These are phyloP conservation scores for Carpatolechia fugitivella DNA, from an alignment of 2,888 invertebrate genomes.

Conservation along the genomic window DNA sequence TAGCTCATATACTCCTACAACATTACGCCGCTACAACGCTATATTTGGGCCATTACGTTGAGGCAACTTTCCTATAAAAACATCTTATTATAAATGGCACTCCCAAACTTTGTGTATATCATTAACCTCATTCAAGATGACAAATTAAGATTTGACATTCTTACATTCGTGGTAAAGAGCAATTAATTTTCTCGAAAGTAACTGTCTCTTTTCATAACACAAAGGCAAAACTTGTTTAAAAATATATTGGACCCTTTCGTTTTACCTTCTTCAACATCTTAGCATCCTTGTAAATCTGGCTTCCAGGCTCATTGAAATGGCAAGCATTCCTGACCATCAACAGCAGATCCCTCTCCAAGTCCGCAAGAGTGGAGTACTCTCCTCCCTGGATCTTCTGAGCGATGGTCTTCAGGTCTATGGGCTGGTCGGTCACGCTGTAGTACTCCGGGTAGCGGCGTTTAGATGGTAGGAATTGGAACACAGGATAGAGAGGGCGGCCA, in stretches of 20 bases:
- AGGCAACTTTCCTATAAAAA: no score
- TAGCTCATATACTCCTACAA: no score
- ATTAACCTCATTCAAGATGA: no score
- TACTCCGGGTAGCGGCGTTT: constrained; percentile 97
- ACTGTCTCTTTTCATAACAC: not conserved
- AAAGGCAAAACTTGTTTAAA: not conserved
- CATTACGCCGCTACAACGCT: no score
- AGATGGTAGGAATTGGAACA: constrained; percentile 95
- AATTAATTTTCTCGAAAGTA: no score
- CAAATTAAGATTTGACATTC: no score
- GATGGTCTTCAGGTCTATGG: constrained; percentile 96
- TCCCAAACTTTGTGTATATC: no score
- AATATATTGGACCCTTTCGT: no score
- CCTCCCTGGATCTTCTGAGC: constrained; percentile 93
- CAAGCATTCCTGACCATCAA: constrained; percentile 97
- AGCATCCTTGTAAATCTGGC: constrained; percentile 97
- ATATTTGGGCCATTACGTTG: no score
- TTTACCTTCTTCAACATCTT: constrained; percentile 89
- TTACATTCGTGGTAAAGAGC: no score
- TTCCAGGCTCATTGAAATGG: constrained; percentile 97
- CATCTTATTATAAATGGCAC: no score
- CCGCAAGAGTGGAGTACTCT: constrained; percentile 86
- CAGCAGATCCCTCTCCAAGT: constrained; percentile 93
- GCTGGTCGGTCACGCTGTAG: constrained; percentile 94
- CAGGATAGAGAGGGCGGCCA: constrained; percentile 89